Evolutionary conservation across 2,797 vertebrate genomes (phyloP).

Genomic region (Melanogrammus aeglefinus): DNA sequence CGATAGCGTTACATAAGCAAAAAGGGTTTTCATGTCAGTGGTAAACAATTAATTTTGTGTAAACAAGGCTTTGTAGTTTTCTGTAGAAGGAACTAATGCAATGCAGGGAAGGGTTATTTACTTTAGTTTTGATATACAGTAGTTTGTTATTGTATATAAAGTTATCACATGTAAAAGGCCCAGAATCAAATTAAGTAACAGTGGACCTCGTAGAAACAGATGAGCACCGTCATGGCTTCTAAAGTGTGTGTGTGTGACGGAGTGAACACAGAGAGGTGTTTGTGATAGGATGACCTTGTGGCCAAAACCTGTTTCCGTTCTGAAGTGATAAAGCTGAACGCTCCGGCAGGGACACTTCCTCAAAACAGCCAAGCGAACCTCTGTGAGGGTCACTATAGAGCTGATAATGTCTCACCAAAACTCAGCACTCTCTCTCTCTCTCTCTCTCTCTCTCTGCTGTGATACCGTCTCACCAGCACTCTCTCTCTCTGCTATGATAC

Average conservation of each 20-base stretch:
- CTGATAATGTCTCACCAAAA: too few species aligned
- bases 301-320: slow-evolving; percentile 66
- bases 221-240: too few species aligned
- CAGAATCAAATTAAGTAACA: too few species aligned
- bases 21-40: neutral
- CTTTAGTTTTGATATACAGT: neutral
- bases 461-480: too few species aligned
- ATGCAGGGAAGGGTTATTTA: neutral
- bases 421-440: too few species aligned
- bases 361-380: slow-evolving; percentile 14
- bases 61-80: neutral
- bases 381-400: slow-evolving; percentile 31
- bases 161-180: too few species aligned
- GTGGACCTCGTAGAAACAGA: too few species aligned
- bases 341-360: slow-evolving; percentile 67
- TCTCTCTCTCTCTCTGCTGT: too few species aligned
- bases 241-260: neutral
- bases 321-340: slow-evolving; percentile 62
- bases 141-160: neutral
- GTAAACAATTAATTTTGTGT: neutral
- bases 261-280: slow-evolving; percentile 31
- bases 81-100: too few species aligned
- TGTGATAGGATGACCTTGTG: slow-evolving; percentile 66
- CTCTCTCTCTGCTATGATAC: too few species aligned
- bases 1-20: neutral